Base-by-base conservation (phyloP, 2,888 invertebrate species). In the Tiliacea citrago region DNA sequence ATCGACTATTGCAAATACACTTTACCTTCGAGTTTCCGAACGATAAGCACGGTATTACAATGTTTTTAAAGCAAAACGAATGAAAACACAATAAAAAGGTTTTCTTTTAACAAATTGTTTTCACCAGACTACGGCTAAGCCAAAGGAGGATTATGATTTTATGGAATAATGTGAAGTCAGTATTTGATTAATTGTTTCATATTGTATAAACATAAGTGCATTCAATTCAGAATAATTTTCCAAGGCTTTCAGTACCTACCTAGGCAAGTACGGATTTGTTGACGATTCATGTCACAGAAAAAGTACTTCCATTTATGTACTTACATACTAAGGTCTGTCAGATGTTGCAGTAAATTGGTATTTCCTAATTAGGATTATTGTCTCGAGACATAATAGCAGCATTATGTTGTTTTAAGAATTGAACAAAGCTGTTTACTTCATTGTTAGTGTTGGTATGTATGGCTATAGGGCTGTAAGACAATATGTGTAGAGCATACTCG, bases 281-380 rank as follows among this genome's bases (percentile, higher is more conserved):
- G 35, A 24, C 65, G 49, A 24, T 69, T 12, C 35, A n/a, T 51
- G 9, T 18, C 35, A 51, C 24, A 24, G 24, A 51, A 42, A 42
- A 66, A 29, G 29, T 42, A 21, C 9, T 10, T 55, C n/a, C 1
- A 39, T 39, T n/a, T 62, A 55, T n/a, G 1, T 21, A 21, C 9
- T 35, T 24, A 21, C 21, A 29, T 29, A 29, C 29, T 29, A 39
- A 60, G 51, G 49, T 45, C 16, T 2, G 29, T n/a, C 0, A 21
- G 9, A 45, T 13, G 45, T 13, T 77, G 24, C 61, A 62, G 24
- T 57, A 8, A 35, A 21, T 29, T 58, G 35, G n/a, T 65, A 73
- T 45, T 47, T 77, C 45, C 13, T 77, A 60, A 60, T 55, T 60
- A 51, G n/a, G 24, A 42, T 45, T 35, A 68, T 65, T 79, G 68